Percentiles rank a stretch among this genome's conserved stretches.
These are phyloP conservation scores for Melinaea marsaeus DNA, from an alignment of 2,888 invertebrate genomes.

Conservation along the genomic window DNA sequence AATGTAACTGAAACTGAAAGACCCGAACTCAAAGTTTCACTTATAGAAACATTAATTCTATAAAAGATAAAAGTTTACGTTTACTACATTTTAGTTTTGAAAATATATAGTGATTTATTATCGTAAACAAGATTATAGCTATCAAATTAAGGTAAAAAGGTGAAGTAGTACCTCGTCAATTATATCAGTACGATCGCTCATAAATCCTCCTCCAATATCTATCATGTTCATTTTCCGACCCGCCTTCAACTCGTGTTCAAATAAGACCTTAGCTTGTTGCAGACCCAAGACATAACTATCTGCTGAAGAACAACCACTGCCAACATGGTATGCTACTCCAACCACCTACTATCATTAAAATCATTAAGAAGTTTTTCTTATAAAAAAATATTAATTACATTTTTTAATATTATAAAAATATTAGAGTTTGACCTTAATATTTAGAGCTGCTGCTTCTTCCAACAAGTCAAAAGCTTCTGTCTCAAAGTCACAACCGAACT, in stretches of 20 bases:
- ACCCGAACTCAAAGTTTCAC: too few relatives aligned
- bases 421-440: slow-evolving; percentile 34
- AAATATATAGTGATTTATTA: too few relatives aligned
- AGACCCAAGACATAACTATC: slow-evolving; percentile 41
- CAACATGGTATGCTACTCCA: slow-evolving; percentile 49
- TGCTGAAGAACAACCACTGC: slow-evolving; percentile 39
- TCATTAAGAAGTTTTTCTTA: background rate
- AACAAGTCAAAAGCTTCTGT: slow-evolving; percentile 18
- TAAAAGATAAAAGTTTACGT: too few relatives aligned
- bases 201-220: slow-evolving; percentile 49
- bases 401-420: too few relatives aligned
- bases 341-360: slow-evolving; percentile 37
- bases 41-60: too few relatives aligned
- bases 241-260: slow-evolving; percentile 42
- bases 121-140: too few relatives aligned
- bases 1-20: too few relatives aligned
- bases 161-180: background rate
- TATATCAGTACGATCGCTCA: slow-evolving; percentile 24
- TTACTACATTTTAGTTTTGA: too few relatives aligned
- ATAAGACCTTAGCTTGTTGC: slow-evolving; percentile 38
- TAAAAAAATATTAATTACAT: background rate
- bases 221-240: slow-evolving; percentile 45
- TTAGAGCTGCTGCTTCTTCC: slow-evolving; percentile 44
- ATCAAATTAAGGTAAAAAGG: background rate
- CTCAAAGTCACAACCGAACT: too few relatives aligned